Evolutionary conservation across 1,140 invertebrate genomes (phyloP).

Genomic region (Anastatus disparis): DNA sequence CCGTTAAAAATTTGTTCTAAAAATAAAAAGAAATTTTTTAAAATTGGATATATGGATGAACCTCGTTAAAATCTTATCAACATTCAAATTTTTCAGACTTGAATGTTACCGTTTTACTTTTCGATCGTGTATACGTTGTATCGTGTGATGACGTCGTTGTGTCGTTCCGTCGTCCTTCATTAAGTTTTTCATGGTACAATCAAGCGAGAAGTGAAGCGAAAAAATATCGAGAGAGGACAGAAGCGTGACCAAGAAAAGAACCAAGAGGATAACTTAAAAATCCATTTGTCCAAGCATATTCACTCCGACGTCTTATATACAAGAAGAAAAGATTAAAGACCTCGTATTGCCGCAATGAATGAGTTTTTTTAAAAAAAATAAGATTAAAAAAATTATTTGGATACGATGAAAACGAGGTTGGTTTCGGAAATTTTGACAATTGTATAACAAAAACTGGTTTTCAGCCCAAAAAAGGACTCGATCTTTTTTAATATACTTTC

Average conservation of each 20-base stretch:
- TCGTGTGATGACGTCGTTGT: background rate
- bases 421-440: background rate
- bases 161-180: background rate
- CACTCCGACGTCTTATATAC: too few species aligned
- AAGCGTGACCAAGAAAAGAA: slow-evolving; percentile 8
- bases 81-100: too few species aligned
- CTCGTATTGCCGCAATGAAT: background rate
- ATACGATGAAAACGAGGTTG: too few species aligned
- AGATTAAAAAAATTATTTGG: slow-evolving; percentile 1
- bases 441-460: background rate
- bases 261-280: slow-evolving; percentile 44
- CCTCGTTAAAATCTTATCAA: too few species aligned
- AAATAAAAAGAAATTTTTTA: too few species aligned
- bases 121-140: too few species aligned
- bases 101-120: too few species aligned
- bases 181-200: background rate
- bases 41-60: too few species aligned
- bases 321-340: slow-evolving; percentile 39
- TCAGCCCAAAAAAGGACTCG: background rate
- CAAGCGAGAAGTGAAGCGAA: background rate
- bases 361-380: slow-evolving; percentile 4
- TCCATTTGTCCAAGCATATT: slow-evolving; percentile 45
- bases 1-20: too few species aligned
- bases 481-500: too few species aligned
- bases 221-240: background rate